Evolutionary conservation across 2,888 invertebrate species (phyloP).

Genomic region (Heliconius hortense): DNA sequence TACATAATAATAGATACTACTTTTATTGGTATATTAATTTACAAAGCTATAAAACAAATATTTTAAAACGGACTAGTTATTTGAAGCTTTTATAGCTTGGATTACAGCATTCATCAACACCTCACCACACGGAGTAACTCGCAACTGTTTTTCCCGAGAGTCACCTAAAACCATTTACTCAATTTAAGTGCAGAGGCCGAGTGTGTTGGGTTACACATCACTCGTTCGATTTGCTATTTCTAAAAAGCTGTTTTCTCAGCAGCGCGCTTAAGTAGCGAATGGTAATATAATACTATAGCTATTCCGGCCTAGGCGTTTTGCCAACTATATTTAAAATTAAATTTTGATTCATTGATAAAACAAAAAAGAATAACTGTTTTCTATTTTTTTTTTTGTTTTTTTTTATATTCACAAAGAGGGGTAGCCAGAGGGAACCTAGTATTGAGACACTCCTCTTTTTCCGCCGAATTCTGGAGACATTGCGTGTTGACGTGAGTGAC

Average conservation of each 20-base stretch:
- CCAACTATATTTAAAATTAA: constrained; percentile 57
- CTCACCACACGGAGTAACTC: constrained; percentile 45
- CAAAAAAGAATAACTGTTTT: background rate
- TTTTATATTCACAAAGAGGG: too few species aligned
- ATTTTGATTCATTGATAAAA: constrained; percentile 17
- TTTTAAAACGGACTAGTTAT: background rate
- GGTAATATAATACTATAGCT: constrained; percentile 66
- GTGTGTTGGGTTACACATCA: constrained; percentile 62
- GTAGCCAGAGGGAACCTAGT: too few species aligned
- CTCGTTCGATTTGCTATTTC: constrained; percentile 69
- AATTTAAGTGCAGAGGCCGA: constrained; percentile 75
- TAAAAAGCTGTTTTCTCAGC: constrained; percentile 79
- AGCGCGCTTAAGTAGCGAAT: constrained; percentile 74
- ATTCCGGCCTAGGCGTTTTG: constrained; percentile 67
- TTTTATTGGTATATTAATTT: too few species aligned
- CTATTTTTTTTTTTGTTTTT: too few species aligned
- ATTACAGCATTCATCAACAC: constrained; percentile 13
- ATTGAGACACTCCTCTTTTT: too few species aligned
- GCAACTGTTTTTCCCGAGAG: constrained; percentile 71
- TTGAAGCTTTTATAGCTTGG: background rate
- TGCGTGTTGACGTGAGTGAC: too few species aligned
- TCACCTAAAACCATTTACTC: constrained; percentile 76
- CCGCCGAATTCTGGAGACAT: too few species aligned
- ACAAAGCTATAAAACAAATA: background rate
- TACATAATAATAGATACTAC: background rate